Conservation (phyloP, 2,797 vertebrate genomes). For the Lutra lutra region DNA sequence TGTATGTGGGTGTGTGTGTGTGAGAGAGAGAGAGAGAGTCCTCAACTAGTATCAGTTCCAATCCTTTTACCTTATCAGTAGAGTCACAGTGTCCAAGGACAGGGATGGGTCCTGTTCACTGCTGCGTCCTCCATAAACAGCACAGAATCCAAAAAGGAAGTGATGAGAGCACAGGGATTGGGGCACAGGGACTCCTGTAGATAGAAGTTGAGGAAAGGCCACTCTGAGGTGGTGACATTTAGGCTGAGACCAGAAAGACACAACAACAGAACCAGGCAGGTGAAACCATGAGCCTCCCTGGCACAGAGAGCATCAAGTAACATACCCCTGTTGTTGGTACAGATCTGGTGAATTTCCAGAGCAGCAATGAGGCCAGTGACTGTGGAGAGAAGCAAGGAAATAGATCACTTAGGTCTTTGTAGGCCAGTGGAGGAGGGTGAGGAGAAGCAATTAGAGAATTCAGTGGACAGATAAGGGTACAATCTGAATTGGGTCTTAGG, state of each 20-base stretch:
- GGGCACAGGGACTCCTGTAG: neutral
- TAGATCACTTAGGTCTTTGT: accelerated
- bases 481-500: no score
- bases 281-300: neutral
- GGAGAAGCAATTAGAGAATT: neutral
- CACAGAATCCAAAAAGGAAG: neutral
- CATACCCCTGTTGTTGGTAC: neutral
- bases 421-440: neutral
- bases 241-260: neutral
- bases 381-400: neutral
- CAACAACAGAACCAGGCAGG: neutral
- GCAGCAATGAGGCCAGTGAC: neutral
- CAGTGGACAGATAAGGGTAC: neutral
- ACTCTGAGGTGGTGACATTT: neutral
- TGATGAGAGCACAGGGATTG: neutral
- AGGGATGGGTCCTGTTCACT: neutral
- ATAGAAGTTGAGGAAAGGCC: neutral
- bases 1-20: neutral
- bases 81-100: neutral
- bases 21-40: neutral
- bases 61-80: neutral
- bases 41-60: neutral
- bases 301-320: neutral
- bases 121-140: neutral
- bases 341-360: neutral